A percentile compares a stretch with the other conserved stretches of the same genome.
Evolutionary conservation across 2,888 invertebrate genomes (phyloP).

Genomic region (Panzeria rudis): DNA sequence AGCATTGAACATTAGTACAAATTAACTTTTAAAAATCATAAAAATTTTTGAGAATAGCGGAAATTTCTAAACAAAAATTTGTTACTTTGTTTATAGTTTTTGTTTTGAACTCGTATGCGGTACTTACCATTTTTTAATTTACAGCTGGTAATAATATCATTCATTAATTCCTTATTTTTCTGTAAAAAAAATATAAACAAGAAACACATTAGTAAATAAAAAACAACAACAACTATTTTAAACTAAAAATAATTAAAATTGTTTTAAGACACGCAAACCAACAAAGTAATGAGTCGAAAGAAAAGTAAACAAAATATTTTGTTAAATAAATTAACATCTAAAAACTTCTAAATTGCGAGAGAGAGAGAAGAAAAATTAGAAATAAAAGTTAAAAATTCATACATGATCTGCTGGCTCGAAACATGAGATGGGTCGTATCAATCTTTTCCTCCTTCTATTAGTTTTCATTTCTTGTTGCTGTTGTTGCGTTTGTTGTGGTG

Average conservation of each 20-base stretch:
- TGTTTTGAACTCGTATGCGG: background rate
- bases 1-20: too few relatives aligned
- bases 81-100: background rate
- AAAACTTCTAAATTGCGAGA: background rate
- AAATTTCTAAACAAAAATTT: background rate
- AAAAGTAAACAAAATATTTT: slow-evolving; percentile 7
- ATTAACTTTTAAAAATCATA: background rate
- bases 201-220: slow-evolving; percentile 32
- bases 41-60: background rate
- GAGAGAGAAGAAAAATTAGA: background rate
- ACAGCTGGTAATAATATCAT: slow-evolving; percentile 87
- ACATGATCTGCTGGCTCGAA: slow-evolving; percentile 68
- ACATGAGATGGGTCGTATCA: slow-evolving; percentile 64
- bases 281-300: background rate
- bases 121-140: slow-evolving; percentile 88
- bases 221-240: slow-evolving; percentile 7
- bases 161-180: slow-evolving; percentile 91
- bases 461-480: slow-evolving; percentile 17
- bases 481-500: slow-evolving; percentile 14
- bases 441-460: slow-evolving; percentile 43
- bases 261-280: slow-evolving; percentile 54
- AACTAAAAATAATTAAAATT: slow-evolving; percentile 60
- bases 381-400: slow-evolving; percentile 35
- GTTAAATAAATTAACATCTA: background rate
- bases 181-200: slow-evolving; percentile 81